These are phyloP conservation scores for Steatocranus sp. DNA, from an alignment of 2,797 vertebrate genomes.

Conservation along the genomic window DNA sequence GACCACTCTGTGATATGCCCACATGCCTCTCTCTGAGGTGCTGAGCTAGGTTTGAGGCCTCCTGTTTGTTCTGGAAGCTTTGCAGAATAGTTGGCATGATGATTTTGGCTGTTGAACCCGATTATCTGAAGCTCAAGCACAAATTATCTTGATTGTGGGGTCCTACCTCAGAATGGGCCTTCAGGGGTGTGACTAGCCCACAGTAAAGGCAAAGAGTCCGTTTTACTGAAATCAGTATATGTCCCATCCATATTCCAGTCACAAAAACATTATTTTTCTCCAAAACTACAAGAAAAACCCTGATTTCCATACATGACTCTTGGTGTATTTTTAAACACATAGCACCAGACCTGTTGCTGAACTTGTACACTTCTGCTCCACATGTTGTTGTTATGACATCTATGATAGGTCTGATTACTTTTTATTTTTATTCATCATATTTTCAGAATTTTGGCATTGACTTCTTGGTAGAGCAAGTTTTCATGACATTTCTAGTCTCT, in stretches of 20 bases:
- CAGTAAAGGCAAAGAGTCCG: not conserved
- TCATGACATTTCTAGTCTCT: not conserved
- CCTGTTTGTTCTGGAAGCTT: not conserved
- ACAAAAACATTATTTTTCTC: not conserved
- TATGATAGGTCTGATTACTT: not conserved
- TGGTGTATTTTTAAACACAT: not conserved
- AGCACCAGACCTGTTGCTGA: not conserved
- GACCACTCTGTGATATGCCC: not conserved
- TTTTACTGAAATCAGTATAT: not conserved
- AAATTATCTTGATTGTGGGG: not conserved
- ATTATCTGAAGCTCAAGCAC: not conserved
- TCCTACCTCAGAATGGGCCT: not conserved
- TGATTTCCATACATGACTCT: not conserved
- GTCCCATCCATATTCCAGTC: not conserved
- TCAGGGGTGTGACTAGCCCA: not conserved
- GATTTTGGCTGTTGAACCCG: not conserved
- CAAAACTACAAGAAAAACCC: not conserved
- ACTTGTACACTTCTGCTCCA: not conserved
- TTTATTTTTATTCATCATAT: not conserved
- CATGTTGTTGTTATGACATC: not conserved
- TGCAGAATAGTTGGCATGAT: not conserved
- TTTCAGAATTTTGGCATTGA: not conserved
- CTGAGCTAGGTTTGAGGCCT: not conserved
- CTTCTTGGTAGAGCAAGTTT: not conserved
- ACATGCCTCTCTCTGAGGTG: not conserved